Percentiles rank a stretch among this genome's conserved stretches.
Conservation (phyloP, 2,888 invertebrate species). For the Noctua janthina region DNA sequence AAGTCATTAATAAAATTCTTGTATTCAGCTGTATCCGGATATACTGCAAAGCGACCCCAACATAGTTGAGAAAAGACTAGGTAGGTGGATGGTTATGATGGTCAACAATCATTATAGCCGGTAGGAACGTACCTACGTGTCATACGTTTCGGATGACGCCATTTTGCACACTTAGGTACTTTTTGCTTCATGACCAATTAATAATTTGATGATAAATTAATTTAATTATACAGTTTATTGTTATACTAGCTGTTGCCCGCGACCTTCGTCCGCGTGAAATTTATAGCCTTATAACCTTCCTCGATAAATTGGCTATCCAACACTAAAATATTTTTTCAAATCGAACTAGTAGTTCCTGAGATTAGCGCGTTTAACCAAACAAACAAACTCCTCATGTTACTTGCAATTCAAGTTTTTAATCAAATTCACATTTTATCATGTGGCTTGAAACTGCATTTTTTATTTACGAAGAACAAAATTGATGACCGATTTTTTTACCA, state of each 20-base stretch:
- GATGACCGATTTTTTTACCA: background rate
- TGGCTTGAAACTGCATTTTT: background rate
- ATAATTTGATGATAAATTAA: background rate
- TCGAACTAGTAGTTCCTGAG: no score
- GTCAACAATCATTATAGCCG: background rate
- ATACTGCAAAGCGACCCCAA: background rate
- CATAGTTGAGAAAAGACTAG: background rate
- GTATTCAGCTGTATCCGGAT: background rate
- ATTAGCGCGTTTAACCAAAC: no score
- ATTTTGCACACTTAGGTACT: background rate
- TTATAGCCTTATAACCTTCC: no score
- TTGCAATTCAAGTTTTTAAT: background rate
- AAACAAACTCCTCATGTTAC: no score
- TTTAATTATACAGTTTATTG: background rate
- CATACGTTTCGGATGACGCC: conserved; percentile 5
- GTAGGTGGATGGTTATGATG: background rate
- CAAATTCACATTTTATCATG: background rate
- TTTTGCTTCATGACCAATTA: conserved; percentile 6
- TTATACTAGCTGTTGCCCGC: background rate
- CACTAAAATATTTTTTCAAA: no score
- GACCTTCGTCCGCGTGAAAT: no score
- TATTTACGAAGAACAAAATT: background rate
- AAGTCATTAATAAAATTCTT: background rate
- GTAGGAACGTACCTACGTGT: background rate
- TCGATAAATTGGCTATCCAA: no score